A percentile compares a stretch with the other conserved stretches of the same genome.
Evolutionary conservation across 2,888 invertebrate species (phyloP).

Genomic region (Melikaiella ostensackeni): DNA sequence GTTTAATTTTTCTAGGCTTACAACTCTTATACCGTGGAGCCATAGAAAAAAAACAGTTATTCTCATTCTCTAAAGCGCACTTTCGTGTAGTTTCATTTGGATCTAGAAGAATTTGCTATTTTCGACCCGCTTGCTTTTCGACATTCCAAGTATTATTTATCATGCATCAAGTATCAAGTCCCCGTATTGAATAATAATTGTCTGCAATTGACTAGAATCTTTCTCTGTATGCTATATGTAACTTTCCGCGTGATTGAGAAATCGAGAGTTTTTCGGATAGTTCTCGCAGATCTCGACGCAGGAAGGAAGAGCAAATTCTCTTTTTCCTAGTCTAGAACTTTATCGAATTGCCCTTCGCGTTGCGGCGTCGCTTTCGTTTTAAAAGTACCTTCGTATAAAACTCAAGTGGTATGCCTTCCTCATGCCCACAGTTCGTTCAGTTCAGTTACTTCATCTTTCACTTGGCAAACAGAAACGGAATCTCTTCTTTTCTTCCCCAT

Average conservation of each 20-base stretch:
- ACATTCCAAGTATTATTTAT: too few species aligned
- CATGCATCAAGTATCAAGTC: too few species aligned
- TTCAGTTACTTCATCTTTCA: conserved; percentile 51
- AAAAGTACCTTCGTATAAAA: conserved; percentile 39
- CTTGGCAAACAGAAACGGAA: conserved; percentile 55
- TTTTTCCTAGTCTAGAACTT: conserved; percentile 53
- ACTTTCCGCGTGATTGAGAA: conserved; percentile 45
- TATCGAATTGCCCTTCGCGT: conserved; percentile 54
- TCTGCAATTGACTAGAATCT: neutral
- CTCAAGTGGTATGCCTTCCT: conserved; percentile 44
- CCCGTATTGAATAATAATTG: neutral
- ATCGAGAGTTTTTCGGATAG: conserved; percentile 52
- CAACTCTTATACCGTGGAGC: too few species aligned
- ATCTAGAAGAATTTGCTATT: too few species aligned
- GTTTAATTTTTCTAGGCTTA: too few species aligned
- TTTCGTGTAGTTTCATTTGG: too few species aligned
- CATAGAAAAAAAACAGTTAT: too few species aligned
- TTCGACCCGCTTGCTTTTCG: too few species aligned
- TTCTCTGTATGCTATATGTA: neutral
- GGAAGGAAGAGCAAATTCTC: conserved; percentile 51
- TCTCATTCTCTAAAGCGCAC: too few species aligned
- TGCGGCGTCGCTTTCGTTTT: conserved; percentile 43
- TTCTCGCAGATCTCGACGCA: conserved; percentile 48
- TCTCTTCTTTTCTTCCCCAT: conserved; percentile 40
- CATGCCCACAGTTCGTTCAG: conserved; percentile 46